These are phyloP conservation scores for Lucinisca nassula DNA, from an alignment of 2,888 invertebrate genomes.

Conservation along the genomic window DNA sequence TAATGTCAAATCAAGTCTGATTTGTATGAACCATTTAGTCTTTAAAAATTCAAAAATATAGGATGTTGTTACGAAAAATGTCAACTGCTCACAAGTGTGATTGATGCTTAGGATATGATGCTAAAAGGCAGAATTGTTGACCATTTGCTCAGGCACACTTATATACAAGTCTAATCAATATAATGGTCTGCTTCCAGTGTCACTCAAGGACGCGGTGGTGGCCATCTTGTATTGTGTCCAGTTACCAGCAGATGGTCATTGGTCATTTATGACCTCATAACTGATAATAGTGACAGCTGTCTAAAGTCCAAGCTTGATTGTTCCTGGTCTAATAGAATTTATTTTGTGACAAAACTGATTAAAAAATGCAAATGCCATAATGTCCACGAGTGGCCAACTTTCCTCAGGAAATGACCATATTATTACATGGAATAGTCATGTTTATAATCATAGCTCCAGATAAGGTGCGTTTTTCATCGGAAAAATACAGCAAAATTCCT, in stretches of 20 bases:
- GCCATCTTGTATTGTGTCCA: constrained; percentile 5
- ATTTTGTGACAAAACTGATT: background rate
- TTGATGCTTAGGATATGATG: too few species aligned
- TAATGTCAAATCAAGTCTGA: too few species aligned
- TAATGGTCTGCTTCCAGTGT: background rate
- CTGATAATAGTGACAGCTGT: background rate
- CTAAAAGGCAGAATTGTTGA: too few species aligned
- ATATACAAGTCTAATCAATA: background rate
- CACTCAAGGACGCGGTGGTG: background rate
- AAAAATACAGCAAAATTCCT: too few species aligned
- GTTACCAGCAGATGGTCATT: constrained; percentile 57
- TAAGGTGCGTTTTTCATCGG: too few species aligned
- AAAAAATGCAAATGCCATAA: background rate
- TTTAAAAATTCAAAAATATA: too few species aligned
- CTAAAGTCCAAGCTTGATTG: background rate
- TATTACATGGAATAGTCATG: too few species aligned
- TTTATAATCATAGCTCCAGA: too few species aligned
- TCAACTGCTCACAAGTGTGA: too few species aligned
- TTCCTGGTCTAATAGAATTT: background rate
- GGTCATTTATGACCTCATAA: constrained; percentile 64
- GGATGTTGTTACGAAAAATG: too few species aligned
- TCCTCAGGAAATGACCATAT: too few species aligned
- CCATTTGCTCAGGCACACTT: background rate
- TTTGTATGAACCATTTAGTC: too few species aligned
- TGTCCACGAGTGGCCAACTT: background rate